A percentile compares a stretch with the other conserved stretches of the same genome.
phyloP scores from a whole-genome alignment of 2,888 invertebrate species.

The Xanthia icteritia region DNA sequence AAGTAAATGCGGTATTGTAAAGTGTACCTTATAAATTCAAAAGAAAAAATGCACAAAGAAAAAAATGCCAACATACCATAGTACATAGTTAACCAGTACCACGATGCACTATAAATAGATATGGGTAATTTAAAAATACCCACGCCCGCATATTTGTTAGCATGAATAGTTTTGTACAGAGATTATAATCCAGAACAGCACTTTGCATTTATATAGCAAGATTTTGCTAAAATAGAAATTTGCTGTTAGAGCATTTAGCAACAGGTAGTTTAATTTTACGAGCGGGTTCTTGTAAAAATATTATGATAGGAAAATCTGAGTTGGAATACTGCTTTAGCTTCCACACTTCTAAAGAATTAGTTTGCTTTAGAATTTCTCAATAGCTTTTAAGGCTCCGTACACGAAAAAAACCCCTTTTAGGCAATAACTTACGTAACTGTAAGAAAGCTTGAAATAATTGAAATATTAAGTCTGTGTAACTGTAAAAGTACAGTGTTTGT shows the following conservation, averaged over 20 bases:
- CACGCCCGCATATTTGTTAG: slow-evolving; percentile 28
- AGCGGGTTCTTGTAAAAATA: not conserved
- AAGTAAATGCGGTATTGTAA: not conserved
- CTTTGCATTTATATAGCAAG: slow-evolving; percentile 37
- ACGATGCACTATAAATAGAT: slow-evolving; percentile 22
- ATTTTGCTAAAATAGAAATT: slow-evolving; percentile 11
- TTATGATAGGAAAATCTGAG: not conserved
- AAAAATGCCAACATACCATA: not conserved
- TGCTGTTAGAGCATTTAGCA: not conserved
- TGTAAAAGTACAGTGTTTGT: too few species aligned
- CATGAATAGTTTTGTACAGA: slow-evolving; percentile 24
- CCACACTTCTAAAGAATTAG: not conserved
- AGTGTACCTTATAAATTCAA: not conserved
- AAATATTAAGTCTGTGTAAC: too few species aligned
- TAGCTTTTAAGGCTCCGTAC: not conserved
- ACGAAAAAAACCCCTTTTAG: too few species aligned
- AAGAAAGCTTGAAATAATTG: too few species aligned
- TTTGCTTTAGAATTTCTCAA: not conserved
- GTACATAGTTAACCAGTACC: not conserved
- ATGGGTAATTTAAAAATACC: slow-evolving; percentile 24
- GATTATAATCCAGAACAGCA: slow-evolving; percentile 16
- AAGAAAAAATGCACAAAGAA: not conserved
- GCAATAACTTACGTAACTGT: too few species aligned
- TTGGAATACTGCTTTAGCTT: not conserved
- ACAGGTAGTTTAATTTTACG: not conserved